These are phyloP conservation scores for Acanthurus lineatus DNA, from an alignment of 2,797 vertebrate species.

Conservation along the genomic window DNA sequence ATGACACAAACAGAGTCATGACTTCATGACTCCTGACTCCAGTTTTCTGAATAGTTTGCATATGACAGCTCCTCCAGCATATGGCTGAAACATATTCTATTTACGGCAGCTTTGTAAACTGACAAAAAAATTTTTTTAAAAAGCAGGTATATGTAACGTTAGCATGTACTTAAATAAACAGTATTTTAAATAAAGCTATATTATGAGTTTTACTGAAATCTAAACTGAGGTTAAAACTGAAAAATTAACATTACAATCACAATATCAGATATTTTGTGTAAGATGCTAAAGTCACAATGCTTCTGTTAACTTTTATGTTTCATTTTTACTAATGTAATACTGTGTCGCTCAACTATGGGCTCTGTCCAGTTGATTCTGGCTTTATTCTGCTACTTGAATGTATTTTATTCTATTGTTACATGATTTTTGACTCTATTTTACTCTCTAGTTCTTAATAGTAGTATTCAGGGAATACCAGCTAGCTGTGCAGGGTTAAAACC, in stretches of 20 bases:
- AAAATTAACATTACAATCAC: not conserved
- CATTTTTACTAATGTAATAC: not conserved
- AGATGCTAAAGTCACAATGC: not conserved
- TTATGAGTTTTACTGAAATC: not conserved
- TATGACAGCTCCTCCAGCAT: constrained; percentile 15
- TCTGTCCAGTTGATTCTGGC: not conserved
- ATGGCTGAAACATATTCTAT: not conserved
- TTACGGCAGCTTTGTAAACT: too few relatives aligned
- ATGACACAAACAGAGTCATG: constrained; percentile 38
- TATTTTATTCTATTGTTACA: not conserved
- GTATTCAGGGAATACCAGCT: not conserved
- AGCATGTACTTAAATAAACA: too few relatives aligned
- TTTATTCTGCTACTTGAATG: not conserved
- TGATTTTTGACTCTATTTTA: not conserved
- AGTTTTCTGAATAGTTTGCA: constrained; percentile 11
- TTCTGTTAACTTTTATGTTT: not conserved
- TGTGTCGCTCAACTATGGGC: too few relatives aligned
- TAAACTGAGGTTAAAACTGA: not conserved
- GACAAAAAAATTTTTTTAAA: too few relatives aligned
- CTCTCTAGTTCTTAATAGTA: not conserved
- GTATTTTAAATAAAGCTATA: not conserved
- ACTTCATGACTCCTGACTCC: constrained; percentile 53
- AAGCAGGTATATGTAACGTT: too few relatives aligned
- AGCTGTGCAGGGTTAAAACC: not conserved
- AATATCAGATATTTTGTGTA: not conserved